Evolutionary conservation across 1,140 invertebrate genomes (phyloP), one percentile per base, ranked within the genome.

Genomic region (Theocolax elegans): DNA sequence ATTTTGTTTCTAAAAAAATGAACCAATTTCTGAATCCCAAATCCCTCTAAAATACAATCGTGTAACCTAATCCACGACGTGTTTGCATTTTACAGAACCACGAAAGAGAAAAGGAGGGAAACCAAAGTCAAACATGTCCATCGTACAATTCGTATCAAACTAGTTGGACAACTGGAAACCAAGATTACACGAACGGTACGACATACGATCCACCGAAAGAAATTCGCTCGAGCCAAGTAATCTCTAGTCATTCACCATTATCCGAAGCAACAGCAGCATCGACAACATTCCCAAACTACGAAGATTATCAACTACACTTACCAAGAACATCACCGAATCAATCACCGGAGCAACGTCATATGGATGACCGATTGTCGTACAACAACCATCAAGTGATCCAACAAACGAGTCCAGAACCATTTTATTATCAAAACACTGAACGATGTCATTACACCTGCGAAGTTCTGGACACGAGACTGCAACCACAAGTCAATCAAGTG

Each of bases 401-500:
- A 66, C 62, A 21, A 25, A 79, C 75, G 7, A 84, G 80, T 40
- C 73, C 80, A 0, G 83, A 84, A 29, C 74, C 79, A 1, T 83
- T 82, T 56, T 86, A 85, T 58, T 62, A 54, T 4, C 23, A 54
- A 4, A 51, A 56, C 23, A 54, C 81, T 0, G 76, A 35, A 23
- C 81, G 81, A 53, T 85, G 82, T 60, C 80, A 83, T 19, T 85
- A 85, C 40, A 84, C 80, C 4, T 85, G 83, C 56, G 83, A 86
- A 42, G 75, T 82, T 12, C 63, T 84, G 0, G 83, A 85, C 54
- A 80, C 76, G 7, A 74, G 83, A 75, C 56, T 83, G 15, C 75
- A 76, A n/a, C 0, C 49, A 1, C 79, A 81, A 15, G 72, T 81
- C 9, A 21, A 17, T 2, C 54, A 19, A 9, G 3, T 13, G 15